Evolutionary conservation across 2,113 vertebrate species (phyloP), one percentile per base, ranked within the genome.

Genomic region (Carollia perspicillata): DNA sequence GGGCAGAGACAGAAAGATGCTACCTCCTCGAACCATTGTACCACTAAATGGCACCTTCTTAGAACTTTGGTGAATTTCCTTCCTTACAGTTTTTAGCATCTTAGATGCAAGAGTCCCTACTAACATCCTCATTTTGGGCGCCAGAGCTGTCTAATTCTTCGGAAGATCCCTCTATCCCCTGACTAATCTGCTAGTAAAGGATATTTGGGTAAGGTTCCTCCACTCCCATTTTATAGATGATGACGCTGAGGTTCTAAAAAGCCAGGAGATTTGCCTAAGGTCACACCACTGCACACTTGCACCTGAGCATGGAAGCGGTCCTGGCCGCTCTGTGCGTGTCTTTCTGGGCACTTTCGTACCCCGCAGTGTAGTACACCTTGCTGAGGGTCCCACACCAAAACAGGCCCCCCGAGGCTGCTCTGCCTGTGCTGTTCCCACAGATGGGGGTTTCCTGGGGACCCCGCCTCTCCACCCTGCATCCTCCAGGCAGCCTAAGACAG

Each of bases 11-110:
- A 26, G 3, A 17, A 55, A 28, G 51, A 47, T 35, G 1, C n/a
- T 14, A 40, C 42, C 81, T 66, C 42, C 7, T 53, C 23, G 44
- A 9, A 42, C 66, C 5, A 4, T 2, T 53, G 33, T 9, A 28
- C 58, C 89, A 37, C 66, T 90, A 42, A 84, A 35, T 40, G 84
- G 71, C 83, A 90, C 97, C 90, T 93, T 91, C 83, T 79, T 94
- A 7, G 20, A 10, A 92, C 95, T 60, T 55, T 80, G 94, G 90
- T 94, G 96, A 93, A 51, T 86, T 87, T 71, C 51, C 83, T 87
- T 71, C 51, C 83, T 17, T 47, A 40, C 49, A 80, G 58, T 28
- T 60, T 95, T 84, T 69, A 81, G 72, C 58, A 75, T 60, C 72
- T 68, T 77, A 66, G 10, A 44, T 37, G 42, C 35, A 47, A 60